A percentile compares a stretch with the other conserved stretches of the same genome.
phyloP scores from a whole-genome alignment of 2,888 invertebrate genomes.

The Polymixis lichenea region DNA sequence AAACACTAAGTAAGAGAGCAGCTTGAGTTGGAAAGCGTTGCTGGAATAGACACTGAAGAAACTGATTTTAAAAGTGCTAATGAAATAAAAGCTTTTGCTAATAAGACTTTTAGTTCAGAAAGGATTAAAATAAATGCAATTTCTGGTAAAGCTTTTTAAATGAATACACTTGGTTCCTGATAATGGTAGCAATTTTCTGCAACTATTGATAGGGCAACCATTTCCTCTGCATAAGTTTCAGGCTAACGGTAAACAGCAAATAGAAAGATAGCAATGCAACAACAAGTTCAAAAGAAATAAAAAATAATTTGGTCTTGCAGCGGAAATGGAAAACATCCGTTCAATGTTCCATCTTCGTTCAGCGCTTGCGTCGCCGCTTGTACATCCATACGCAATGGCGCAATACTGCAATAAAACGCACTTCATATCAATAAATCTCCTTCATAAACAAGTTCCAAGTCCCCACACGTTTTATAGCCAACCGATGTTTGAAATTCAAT shows the following conservation, averaged over 20 bases:
- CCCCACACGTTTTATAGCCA: constrained; percentile 79
- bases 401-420: constrained; percentile 77
- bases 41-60: constrained; percentile 31
- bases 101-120: neutral
- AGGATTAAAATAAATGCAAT: constrained; percentile 1
- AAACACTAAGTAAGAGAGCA: constrained; percentile 41
- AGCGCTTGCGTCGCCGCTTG: constrained; percentile 61
- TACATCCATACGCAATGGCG: constrained; percentile 73
- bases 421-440: constrained; percentile 82
- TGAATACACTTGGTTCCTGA: neutral
- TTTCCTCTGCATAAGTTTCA: neutral
- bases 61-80: constrained; percentile 18
- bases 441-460: constrained; percentile 82
- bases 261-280: neutral
- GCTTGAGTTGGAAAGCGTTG: constrained; percentile 24
- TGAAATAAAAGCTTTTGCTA: constrained; percentile 20
- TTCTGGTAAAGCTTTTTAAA: neutral
- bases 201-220: neutral
- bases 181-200: neutral
- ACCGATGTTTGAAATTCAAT: constrained; percentile 83
- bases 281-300: constrained; percentile 33
- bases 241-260: neutral
- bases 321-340: constrained; percentile 54
- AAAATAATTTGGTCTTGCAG: constrained; percentile 22
- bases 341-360: constrained; percentile 50